Percentiles rank a stretch among this genome's conserved stretches.
These are phyloP conservation scores for Drosophila neotestacea DNA, from an alignment of 2,888 invertebrate species.

Conservation along the genomic window DNA sequence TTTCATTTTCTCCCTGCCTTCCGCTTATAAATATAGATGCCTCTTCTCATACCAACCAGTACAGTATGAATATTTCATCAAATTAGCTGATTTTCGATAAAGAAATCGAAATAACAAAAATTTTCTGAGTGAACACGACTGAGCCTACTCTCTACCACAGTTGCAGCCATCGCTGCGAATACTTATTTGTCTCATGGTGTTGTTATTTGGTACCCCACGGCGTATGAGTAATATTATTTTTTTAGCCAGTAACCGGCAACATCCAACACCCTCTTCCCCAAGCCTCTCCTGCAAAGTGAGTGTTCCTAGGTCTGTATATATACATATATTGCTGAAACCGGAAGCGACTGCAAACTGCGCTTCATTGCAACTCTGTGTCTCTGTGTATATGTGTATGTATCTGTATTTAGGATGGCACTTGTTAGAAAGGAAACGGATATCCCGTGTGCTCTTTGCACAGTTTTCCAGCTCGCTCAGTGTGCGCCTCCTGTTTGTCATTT, in stretches of 20 bases:
- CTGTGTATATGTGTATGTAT: conserved; percentile 24
- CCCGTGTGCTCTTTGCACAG: conserved; percentile 72
- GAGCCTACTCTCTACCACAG: not conserved
- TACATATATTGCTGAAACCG: conserved; percentile 43
- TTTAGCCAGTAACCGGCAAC: conserved; percentile 70
- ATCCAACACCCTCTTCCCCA: conserved; percentile 42
- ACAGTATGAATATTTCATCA: conserved; percentile 56
- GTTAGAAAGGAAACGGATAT: conserved; percentile 77
- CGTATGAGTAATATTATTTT: conserved; percentile 75
- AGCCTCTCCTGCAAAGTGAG: conserved; percentile 19
- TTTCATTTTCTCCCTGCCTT: not conserved
- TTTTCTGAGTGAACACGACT: conserved; percentile 6
- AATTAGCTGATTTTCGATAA: conserved; percentile 51
- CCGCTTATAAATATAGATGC: not conserved
- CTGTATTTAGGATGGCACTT: conserved; percentile 59
- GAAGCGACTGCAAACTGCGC: conserved; percentile 73
- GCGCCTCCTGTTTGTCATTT: conserved; percentile 69
- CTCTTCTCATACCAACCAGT: conserved; percentile 4
- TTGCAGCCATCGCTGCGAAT: not conserved
- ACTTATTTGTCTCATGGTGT: conserved; percentile 44
- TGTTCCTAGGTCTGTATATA: conserved; percentile 17
- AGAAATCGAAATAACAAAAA: conserved; percentile 56
- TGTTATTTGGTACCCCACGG: conserved; percentile 60
- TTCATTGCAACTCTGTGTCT: conserved; percentile 64
- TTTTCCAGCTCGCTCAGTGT: conserved; percentile 35